These are phyloP conservation scores for Aurelia sp. DNA, from an alignment of 30 jellyfish, hydroid and myxozoan genomes.

Conservation along the genomic window DNA sequence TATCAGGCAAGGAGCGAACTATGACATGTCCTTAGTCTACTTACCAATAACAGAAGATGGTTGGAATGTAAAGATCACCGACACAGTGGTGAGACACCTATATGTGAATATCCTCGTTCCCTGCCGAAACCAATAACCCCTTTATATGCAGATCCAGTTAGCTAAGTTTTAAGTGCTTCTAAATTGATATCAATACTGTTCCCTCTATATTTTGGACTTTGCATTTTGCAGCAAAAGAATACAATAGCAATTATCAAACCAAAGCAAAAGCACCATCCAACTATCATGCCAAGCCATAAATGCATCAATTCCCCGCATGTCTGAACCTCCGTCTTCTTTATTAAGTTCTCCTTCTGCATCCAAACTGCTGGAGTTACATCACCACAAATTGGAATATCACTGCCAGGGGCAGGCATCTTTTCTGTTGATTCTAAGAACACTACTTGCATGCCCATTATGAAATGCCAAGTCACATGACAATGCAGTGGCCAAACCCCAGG, in stretches of 20 bases:
- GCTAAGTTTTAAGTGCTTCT: too few relatives aligned
- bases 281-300: slow-evolving; percentile 44
- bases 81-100: too few relatives aligned
- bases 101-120: too few relatives aligned
- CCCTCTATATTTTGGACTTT: background rate
- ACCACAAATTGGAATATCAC: slow-evolving; percentile 66
- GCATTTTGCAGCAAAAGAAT: slow-evolving; percentile 13
- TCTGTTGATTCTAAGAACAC: slow-evolving; percentile 39
- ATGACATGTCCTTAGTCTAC: too few relatives aligned
- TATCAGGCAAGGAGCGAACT: too few relatives aligned
- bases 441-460: slow-evolving; percentile 70
- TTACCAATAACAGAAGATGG: too few relatives aligned
- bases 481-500: slow-evolving; percentile 80
- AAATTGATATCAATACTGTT: too few relatives aligned
- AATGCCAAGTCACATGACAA: slow-evolving; percentile 78
- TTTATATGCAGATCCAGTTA: too few relatives aligned
- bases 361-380: slow-evolving; percentile 59
- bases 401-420: slow-evolving; percentile 55
- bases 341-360: slow-evolving; percentile 2
- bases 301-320: background rate
- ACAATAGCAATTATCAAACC: slow-evolving; percentile 13
- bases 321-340: background rate
- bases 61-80: too few relatives aligned
- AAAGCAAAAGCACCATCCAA: slow-evolving; percentile 60
- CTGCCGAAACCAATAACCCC: too few relatives aligned